phyloP scores from a whole-genome alignment of 2,888 invertebrate species.

The Erebia aethiops region DNA sequence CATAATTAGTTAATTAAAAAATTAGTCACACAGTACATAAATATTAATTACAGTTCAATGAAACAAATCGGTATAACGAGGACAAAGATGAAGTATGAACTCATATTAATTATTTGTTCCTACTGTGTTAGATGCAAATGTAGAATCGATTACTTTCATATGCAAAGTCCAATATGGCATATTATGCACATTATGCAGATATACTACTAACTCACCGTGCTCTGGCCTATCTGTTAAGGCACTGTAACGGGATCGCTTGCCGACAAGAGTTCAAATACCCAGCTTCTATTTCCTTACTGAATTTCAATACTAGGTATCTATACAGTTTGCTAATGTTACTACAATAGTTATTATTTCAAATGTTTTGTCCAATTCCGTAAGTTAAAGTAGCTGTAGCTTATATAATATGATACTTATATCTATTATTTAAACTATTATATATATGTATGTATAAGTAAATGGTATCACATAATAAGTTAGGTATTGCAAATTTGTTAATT shows the following conservation, averaged over 20 bases:
- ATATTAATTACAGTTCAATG: background rate
- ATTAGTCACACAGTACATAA: too few species aligned
- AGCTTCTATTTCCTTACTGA: constrained; percentile 43
- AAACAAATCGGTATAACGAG: background rate
- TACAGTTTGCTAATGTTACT: background rate
- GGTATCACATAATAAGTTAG: too few species aligned
- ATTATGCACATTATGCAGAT: constrained; percentile 25
- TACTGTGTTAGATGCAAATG: constrained; percentile 4
- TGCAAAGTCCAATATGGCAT: constrained; percentile 14
- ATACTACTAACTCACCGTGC: constrained; percentile 33
- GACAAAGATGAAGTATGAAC: background rate
- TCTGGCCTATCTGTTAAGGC: constrained; percentile 48
- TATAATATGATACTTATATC: too few species aligned
- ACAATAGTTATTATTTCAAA: background rate
- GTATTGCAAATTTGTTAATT: too few species aligned
- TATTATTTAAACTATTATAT: too few species aligned
- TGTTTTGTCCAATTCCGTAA: too few species aligned
- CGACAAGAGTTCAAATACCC: constrained; percentile 46
- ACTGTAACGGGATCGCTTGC: constrained; percentile 56
- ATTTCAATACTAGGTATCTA: background rate
- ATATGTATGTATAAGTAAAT: too few species aligned
- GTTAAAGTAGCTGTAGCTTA: too few species aligned
- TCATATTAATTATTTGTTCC: background rate
- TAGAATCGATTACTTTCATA: background rate
- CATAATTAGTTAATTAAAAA: too few species aligned